phyloP scores from a whole-genome alignment of 2,888 invertebrate genomes.

The Sicus ferrugineus region DNA sequence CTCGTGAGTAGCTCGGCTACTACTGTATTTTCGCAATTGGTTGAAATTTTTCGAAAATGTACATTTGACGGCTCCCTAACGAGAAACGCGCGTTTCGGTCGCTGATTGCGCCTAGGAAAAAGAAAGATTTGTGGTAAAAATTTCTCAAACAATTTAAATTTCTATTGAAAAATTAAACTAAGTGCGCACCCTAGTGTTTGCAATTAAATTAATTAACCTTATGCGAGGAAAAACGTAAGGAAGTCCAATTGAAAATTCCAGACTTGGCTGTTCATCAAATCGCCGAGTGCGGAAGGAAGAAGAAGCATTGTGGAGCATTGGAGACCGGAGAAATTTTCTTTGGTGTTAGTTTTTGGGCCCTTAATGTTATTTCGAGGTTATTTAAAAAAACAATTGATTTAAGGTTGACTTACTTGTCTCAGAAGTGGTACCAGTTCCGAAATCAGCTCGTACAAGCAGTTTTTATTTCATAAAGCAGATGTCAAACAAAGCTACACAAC shows the following conservation, averaged over 20 bases:
- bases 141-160: constrained; percentile 50
- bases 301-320: constrained; percentile 37
- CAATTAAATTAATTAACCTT: constrained; percentile 45
- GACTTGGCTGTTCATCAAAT: constrained; percentile 54
- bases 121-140: constrained; percentile 58
- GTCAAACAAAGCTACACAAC: too few species aligned
- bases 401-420: too few species aligned
- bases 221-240: constrained; percentile 43
- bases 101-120: constrained; percentile 59
- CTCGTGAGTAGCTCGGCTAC: constrained; percentile 31
- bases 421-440: too few species aligned
- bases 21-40: constrained; percentile 36
- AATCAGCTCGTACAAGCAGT: too few species aligned
- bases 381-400: too few species aligned
- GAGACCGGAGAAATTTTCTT: constrained; percentile 34
- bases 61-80: constrained; percentile 62
- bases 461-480: too few species aligned
- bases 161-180: constrained; percentile 48
- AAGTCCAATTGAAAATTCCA: constrained; percentile 57
- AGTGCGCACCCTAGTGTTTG: constrained; percentile 46
- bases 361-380: too few species aligned
- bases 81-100: constrained; percentile 63
- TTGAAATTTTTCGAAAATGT: constrained; percentile 58
- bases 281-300: constrained; percentile 45
- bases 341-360: constrained; percentile 30